Evolutionary conservation across 1,140 invertebrate genomes (phyloP).

Genomic region (Tetragnatha versicolor): DNA sequence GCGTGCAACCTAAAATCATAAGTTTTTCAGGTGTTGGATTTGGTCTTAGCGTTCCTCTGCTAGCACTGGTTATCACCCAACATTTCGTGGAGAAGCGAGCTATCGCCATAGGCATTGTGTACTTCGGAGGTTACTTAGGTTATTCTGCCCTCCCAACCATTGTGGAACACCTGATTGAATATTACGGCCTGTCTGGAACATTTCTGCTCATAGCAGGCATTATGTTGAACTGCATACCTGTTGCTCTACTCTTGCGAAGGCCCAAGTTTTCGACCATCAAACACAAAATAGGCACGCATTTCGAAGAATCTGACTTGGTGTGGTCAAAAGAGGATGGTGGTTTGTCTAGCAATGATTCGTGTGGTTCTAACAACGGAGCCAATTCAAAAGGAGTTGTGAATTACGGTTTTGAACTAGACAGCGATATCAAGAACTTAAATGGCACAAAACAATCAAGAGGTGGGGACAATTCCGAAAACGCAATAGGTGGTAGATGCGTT

Average conservation of each 20-base stretch:
- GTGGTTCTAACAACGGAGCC: too few species aligned
- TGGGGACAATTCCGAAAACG: too few species aligned
- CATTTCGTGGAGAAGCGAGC: slow-evolving; percentile 61
- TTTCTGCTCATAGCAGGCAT: slow-evolving; percentile 79
- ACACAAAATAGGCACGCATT: background rate
- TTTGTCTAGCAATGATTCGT: too few species aligned
- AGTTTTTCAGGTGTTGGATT: slow-evolving; percentile 62
- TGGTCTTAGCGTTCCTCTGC: slow-evolving; percentile 61
- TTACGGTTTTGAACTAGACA: too few species aligned
- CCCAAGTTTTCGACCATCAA: background rate
- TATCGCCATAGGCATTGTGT: slow-evolving; percentile 61
- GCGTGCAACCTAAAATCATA: too few species aligned
- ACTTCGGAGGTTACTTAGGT: slow-evolving; percentile 62
- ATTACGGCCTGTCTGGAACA: slow-evolving; percentile 59
- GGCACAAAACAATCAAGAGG: too few species aligned
- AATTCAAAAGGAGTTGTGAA: too few species aligned
- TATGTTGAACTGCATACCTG: slow-evolving; percentile 82
- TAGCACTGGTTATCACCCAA: slow-evolving; percentile 59
- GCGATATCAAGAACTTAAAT: too few species aligned
- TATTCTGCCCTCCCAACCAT: slow-evolving; percentile 62
- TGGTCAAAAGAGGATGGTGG: too few species aligned
- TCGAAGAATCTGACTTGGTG: background rate
- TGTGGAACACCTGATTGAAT: slow-evolving; percentile 57
- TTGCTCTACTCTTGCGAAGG: slow-evolving; percentile 69
- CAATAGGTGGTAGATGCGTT: too few species aligned